These are phyloP conservation scores for Hemicrepidius hirtus DNA, from an alignment of 2,888 invertebrate genomes.

Conservation along the genomic window DNA sequence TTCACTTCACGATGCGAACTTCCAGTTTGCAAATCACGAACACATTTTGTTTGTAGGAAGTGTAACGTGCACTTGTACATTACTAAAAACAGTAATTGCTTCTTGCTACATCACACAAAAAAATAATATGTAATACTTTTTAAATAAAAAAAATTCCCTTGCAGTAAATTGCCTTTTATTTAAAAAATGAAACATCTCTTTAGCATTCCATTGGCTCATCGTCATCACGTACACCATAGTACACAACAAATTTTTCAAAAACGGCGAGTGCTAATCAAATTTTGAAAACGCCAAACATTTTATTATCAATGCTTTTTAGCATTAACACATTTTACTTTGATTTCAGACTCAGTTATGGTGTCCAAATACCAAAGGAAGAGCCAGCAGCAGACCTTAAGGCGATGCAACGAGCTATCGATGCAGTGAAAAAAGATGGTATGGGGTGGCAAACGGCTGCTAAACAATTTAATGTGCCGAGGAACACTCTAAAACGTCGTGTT, in stretches of 20 bases:
- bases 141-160: background rate
- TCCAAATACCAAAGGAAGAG: too few relatives aligned
- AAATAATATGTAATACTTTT: background rate
- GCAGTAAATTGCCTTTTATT: background rate
- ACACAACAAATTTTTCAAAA: slow-evolving; percentile 1
- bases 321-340: too few relatives aligned
- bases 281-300: background rate
- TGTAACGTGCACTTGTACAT: slow-evolving; percentile 53
- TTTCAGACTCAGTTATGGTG: too few relatives aligned
- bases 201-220: background rate
- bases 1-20: slow-evolving; percentile 50
- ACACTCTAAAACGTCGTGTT: too few relatives aligned
- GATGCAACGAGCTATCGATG: slow-evolving; percentile 1
- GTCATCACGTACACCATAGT: background rate
- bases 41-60: slow-evolving; percentile 53
- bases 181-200: background rate
- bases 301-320: too few relatives aligned
- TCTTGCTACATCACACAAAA: background rate
- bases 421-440: slow-evolving; percentile 1
- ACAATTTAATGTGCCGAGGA: too few relatives aligned
- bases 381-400: too few relatives aligned
- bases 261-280: background rate
- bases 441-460: too few relatives aligned
- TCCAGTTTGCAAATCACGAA: slow-evolving; percentile 47
- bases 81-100: background rate